These are phyloP conservation scores for Druceiella hillmani DNA, from an alignment of 2,888 invertebrate genomes.

Conservation along the genomic window DNA sequence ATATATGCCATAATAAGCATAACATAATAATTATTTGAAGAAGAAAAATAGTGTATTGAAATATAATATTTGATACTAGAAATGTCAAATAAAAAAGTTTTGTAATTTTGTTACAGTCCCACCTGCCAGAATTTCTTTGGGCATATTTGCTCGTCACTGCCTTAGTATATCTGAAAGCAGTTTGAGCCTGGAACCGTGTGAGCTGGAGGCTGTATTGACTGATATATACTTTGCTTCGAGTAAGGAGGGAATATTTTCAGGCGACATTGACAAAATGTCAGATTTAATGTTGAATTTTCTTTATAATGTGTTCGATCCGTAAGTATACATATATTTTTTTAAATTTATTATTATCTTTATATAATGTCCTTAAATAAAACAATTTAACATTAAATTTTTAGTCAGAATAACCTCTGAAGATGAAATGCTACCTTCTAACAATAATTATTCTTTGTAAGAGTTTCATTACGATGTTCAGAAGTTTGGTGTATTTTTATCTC, in stretches of 20 bases:
- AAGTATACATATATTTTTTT: conserved; percentile 24
- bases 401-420: too few relatives aligned
- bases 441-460: too few relatives aligned
- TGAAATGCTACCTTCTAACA: too few relatives aligned
- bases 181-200: conserved; percentile 59
- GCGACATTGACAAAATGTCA: conserved; percentile 57
- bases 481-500: too few relatives aligned
- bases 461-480: too few relatives aligned
- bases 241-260: conserved; percentile 57
- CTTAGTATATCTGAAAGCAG: conserved; percentile 64
- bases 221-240: conserved; percentile 70
- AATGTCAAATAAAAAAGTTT: conserved; percentile 9
- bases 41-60: too few relatives aligned
- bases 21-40: too few relatives aligned
- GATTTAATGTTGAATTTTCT: conserved; percentile 62
- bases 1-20: too few relatives aligned
- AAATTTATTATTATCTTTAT: neutral
- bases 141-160: conserved; percentile 67
- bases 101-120: conserved; percentile 33
- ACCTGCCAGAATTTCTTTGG: conserved; percentile 54
- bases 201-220: conserved; percentile 65
- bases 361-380: neutral
- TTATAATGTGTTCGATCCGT: conserved; percentile 65
- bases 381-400: too few relatives aligned
- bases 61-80: too few relatives aligned